phyloP scores from a whole-genome alignment of 2,797 vertebrate genomes.

The Telmatherina bonti region DNA sequence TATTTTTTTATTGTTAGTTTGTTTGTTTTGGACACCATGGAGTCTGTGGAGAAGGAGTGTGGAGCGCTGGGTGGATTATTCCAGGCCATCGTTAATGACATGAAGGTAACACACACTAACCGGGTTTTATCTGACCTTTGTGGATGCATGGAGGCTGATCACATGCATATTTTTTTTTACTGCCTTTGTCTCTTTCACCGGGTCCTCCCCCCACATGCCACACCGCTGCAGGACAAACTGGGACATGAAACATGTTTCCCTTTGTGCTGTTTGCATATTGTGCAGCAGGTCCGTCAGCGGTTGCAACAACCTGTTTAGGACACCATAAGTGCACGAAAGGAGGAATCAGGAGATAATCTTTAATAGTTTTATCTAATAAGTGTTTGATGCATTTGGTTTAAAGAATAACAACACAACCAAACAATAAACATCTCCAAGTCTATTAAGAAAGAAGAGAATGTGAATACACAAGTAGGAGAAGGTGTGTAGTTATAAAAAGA shows the following conservation, averaged over 20 bases:
- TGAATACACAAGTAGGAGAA: neutral
- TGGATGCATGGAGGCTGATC: constrained; percentile 43
- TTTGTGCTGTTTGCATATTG: constrained; percentile 78
- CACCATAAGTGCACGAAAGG: neutral
- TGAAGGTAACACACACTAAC: constrained; percentile 89
- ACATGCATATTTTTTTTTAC: constrained; percentile 73
- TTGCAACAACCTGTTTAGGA: constrained; percentile 1
- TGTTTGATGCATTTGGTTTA: neutral
- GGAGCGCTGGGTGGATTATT: constrained; percentile 97
- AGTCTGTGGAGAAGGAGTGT: constrained; percentile 96
- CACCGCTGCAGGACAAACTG: constrained; percentile 71
- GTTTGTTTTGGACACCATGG: constrained; percentile 83
- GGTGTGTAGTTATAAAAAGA: neutral
- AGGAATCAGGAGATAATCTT: neutral
- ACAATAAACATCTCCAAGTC: neutral
- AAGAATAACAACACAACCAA: neutral
- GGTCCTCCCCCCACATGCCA: constrained; percentile 71
- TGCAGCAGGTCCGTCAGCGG: constrained; percentile 66
- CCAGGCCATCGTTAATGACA: constrained; percentile 97
- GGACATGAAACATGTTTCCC: constrained; percentile 71
- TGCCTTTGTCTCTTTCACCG: constrained; percentile 81
- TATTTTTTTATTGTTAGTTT: no score
- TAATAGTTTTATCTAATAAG: constrained; percentile 1
- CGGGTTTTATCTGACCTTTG: constrained; percentile 45
- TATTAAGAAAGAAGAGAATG: neutral